A percentile compares a stretch with the other conserved stretches of the same genome.
phyloP scores from a whole-genome alignment of 2,888 invertebrate species.

The Drosophila anomelani region DNA sequence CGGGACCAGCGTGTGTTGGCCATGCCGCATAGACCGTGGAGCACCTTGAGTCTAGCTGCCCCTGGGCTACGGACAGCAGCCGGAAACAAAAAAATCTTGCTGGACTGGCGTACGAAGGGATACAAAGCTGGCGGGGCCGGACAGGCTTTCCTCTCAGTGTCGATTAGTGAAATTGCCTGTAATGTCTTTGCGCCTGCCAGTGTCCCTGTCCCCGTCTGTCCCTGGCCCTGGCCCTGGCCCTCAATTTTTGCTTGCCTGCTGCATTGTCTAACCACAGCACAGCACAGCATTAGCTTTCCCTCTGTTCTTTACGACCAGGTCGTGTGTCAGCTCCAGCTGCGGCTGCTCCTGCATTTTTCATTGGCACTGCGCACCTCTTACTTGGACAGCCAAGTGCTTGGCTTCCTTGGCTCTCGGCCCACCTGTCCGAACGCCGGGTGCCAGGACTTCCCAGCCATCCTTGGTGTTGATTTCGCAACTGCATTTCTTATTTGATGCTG shows the following conservation, averaged over 20 bases:
- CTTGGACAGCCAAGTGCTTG: conserved; percentile 9
- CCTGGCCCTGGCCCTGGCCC: conserved; percentile 45
- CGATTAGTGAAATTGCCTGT: conserved; percentile 45
- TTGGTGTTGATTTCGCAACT: conserved; percentile 61
- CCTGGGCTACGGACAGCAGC: conserved; percentile 42
- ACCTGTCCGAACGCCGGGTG: conserved; percentile 46
- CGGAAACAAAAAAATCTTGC: conserved; percentile 58
- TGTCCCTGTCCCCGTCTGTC: conserved; percentile 24
- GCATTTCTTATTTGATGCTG: conserved; percentile 71
- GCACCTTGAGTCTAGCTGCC: conserved; percentile 66
- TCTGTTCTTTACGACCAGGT: conserved; percentile 58
- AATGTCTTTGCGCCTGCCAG: conserved; percentile 60
- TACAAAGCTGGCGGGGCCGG: conserved; percentile 3
- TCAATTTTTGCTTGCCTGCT: conserved; percentile 47
- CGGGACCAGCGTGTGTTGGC: conserved; percentile 17
- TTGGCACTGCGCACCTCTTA: conserved; percentile 61
- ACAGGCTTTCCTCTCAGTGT: conserved; percentile 29
- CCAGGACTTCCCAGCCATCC: conserved; percentile 5
- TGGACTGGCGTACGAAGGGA: conserved; percentile 18
- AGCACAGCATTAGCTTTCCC: conserved; percentile 49
- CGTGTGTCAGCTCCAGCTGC: conserved; percentile 53
- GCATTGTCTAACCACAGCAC: conserved; percentile 65
- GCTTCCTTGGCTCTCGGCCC: conserved; percentile 46
- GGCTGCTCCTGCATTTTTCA: conserved; percentile 68
- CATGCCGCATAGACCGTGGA: conserved; percentile 60